phyloP scores from a whole-genome alignment of 2,113 vertebrate species.

The Oenanthe melanoleuca region DNA sequence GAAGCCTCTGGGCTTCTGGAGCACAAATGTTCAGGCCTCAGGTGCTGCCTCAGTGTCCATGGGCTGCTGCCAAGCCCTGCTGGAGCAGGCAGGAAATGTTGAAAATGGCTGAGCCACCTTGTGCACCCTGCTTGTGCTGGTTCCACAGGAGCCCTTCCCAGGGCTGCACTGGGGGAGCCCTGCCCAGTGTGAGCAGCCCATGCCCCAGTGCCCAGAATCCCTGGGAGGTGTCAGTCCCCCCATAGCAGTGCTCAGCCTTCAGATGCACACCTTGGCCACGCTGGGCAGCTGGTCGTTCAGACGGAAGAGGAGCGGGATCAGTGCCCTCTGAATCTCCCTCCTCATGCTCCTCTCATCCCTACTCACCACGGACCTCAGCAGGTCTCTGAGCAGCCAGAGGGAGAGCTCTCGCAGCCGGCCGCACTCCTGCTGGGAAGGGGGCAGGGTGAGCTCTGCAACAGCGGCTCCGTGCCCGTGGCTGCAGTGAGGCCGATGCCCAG shows the following conservation, averaged over 20 bases:
- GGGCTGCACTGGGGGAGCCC: neutral
- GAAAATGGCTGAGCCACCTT: neutral
- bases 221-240: neutral
- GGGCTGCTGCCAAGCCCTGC: neutral
- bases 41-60: neutral
- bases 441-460: neutral
- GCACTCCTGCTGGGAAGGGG: neutral
- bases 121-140: neutral
- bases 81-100: neutral
- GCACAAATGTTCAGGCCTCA: neutral
- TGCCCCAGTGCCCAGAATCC: neutral
- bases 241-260: neutral
- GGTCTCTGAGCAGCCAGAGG: neutral
- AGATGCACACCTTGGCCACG: neutral
- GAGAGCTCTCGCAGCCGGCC: neutral
- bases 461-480: fast-evolving
- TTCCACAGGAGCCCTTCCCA: neutral
- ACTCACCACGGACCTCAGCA: neutral
- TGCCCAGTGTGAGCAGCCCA: neutral
- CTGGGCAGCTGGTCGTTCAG: neutral
- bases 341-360: neutral
- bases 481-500: fast-evolving
- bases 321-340: neutral
- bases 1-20: neutral
- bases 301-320: neutral